Conservation (phyloP, 2,113 vertebrate genomes). For the Isurus oxyrinchus region DNA sequence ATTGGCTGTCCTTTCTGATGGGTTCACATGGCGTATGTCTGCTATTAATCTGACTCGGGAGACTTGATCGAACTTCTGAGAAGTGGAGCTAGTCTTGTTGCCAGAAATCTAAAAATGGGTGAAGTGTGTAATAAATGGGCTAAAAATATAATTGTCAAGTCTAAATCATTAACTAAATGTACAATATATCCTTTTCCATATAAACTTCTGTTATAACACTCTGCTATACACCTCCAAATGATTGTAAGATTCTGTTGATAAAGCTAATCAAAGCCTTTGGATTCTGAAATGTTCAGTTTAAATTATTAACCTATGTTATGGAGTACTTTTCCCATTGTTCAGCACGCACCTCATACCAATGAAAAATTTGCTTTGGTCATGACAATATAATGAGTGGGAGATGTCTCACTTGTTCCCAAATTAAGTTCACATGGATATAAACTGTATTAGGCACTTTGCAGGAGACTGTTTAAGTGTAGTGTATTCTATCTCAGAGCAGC, state of each 20-base stretch:
- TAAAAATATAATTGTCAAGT: constrained; percentile 23
- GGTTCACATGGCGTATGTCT: not conserved
- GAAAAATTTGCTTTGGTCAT: not conserved
- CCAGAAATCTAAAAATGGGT: not conserved
- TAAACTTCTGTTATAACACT: constrained; percentile 27
- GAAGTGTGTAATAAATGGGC: not conserved
- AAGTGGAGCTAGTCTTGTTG: not conserved
- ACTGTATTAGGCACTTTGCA: not conserved
- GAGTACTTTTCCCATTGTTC: not conserved
- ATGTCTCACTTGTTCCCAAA: not conserved
- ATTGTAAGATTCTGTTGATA: constrained; percentile 27
- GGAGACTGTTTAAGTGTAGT: not conserved
- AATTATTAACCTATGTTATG: not conserved
- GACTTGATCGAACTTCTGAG: constrained; percentile 21
- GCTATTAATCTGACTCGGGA: not conserved
- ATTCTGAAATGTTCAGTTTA: constrained; percentile 5
- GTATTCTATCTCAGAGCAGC: not conserved
- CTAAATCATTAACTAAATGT: constrained; percentile 26
- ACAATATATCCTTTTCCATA: not conserved
- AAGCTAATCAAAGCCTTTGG: constrained; percentile 13
- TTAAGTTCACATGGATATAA: not conserved
- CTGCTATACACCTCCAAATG: not conserved
- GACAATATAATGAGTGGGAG: not conserved
- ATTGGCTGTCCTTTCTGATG: not conserved
- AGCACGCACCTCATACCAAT: not conserved